phyloP scores from a whole-genome alignment of 2,113 vertebrate genomes.

The Oxyruncus cristatus region DNA sequence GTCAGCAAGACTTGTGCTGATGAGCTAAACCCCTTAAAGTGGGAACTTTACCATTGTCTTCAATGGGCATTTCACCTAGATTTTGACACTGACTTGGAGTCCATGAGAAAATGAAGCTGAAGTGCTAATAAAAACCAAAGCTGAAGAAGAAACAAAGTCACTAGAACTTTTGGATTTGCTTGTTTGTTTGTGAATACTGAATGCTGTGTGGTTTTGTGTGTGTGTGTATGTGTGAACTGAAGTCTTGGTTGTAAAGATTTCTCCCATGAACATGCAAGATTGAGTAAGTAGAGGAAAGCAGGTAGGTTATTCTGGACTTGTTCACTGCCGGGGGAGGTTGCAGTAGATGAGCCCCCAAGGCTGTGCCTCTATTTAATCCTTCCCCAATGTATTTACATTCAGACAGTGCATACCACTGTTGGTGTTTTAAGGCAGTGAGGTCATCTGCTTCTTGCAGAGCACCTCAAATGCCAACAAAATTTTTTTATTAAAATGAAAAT shows the following conservation, averaged over 20 bases:
- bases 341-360: background rate
- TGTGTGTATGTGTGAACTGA: background rate
- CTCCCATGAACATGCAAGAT: background rate
- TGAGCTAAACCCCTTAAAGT: background rate
- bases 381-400: background rate
- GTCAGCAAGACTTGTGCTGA: background rate
- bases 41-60: background rate
- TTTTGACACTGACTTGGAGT: background rate
- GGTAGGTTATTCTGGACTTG: accelerated
- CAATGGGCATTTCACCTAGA: background rate
- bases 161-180: background rate
- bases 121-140: background rate
- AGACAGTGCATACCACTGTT: background rate
- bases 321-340: background rate
- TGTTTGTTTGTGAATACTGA: background rate
- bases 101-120: background rate
- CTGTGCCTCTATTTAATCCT: background rate
- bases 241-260: background rate
- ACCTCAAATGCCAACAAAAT: background rate
- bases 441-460: background rate
- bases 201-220: background rate
- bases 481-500: background rate
- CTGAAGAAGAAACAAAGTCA: background rate
- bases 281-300: background rate
- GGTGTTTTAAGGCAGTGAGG: background rate